Evolutionary conservation across 2,113 vertebrate species (phyloP).

Genomic region (Turdus rufiventris): DNA sequence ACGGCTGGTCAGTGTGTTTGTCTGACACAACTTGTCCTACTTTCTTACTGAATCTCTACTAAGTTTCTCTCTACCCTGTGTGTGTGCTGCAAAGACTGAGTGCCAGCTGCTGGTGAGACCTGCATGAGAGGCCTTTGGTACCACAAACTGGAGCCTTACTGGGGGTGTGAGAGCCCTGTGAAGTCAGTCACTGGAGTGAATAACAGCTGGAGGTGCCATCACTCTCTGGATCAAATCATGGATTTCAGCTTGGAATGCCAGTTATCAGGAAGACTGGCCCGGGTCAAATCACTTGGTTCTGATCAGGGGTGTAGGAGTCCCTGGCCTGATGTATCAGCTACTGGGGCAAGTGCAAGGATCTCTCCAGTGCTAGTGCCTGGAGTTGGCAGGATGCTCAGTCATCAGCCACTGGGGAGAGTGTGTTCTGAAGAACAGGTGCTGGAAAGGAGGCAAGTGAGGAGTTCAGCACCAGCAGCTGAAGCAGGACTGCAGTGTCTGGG

Average conservation of each 20-base stretch:
- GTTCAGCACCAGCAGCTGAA: background rate
- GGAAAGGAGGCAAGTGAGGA: background rate
- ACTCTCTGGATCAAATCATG: background rate
- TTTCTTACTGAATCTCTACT: background rate
- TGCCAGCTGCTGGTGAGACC: background rate
- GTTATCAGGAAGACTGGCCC: background rate
- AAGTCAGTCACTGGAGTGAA: background rate
- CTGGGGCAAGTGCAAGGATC: background rate
- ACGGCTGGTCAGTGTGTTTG: background rate
- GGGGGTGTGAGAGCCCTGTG: background rate
- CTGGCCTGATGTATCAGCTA: background rate
- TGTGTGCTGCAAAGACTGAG: background rate
- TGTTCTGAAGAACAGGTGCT: background rate
- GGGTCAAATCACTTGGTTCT: background rate
- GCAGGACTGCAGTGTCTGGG: background rate
- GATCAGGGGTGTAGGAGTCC: background rate
- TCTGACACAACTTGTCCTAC: background rate
- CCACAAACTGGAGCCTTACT: background rate
- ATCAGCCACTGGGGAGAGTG: background rate
- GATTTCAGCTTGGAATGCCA: background rate
- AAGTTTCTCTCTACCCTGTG: background rate
- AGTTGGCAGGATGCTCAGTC: rapidly evolving
- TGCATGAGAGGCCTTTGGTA: background rate
- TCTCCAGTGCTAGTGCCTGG: background rate
- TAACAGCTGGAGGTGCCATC: background rate